Evolutionary conservation across 1,140 invertebrate species (phyloP), one percentile per base, ranked within the genome.

Genomic region (Caenorhabditis briggsae): DNA sequence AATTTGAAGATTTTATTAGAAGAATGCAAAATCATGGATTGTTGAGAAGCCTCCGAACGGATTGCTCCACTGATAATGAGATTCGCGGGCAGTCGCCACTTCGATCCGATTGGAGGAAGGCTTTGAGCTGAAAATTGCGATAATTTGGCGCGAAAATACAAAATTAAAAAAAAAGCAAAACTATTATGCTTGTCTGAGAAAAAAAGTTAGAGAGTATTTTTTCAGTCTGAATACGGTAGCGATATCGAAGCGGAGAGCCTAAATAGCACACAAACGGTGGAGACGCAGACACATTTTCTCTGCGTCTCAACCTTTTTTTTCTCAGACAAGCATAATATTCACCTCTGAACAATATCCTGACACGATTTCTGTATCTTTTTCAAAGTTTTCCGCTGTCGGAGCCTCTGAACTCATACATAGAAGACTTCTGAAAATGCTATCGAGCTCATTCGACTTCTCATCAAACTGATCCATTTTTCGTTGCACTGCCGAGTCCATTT

Each of bases 401-500:
- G n/a, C 46, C n/a, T 78, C 70, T 0, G 46, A 50, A 50, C 20
- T 78, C 46, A 46, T 50, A 20, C 43, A 23, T n/a, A 78, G 3
- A 12, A 78, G n/a, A 23, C 18, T 50, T 53, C 70, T 48, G 70
- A 11, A 23, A 46, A 78, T 50, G 3, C 20, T n/a, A 7, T 50
- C 70, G 2, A 78, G 46, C 46, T 78, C 20, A 6, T 50, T 20
- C 7, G 70, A 43, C 18, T 78, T 78, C 46, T 78, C 70, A n/a
- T 78, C 70, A 8, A 78, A n/a, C 18, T 78, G 20, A 8, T 16
- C 25, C 70, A 50, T 50, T 78, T 78, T 23, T 50, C 70, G 70
- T 50, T 78, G 70, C 43, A 78, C 70, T 12, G 70, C 70, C 18
- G 9, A 7, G 14, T 78, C 70, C 70, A 78, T 78, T 78, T 78